phyloP scores from a whole-genome alignment of 2,113 vertebrate species.

The Chaetorhynchus papuensis region DNA sequence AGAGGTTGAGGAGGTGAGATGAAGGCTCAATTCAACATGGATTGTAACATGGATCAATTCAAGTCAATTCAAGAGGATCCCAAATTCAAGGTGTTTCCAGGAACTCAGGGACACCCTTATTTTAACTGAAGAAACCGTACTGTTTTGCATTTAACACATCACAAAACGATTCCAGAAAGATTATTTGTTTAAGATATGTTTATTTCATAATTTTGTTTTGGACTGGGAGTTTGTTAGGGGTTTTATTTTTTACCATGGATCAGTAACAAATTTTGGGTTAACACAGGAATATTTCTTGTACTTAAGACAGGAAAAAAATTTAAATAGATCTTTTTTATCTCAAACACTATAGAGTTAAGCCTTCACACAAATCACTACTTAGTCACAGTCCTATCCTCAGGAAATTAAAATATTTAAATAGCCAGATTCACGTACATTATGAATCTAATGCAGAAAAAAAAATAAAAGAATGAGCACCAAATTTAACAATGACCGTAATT shows the following conservation, averaged over 20 bases:
- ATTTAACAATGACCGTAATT: neutral
- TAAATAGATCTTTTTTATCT: neutral
- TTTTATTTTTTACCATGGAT: neutral
- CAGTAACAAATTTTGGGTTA: neutral
- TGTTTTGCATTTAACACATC: neutral
- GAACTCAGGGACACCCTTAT: neutral
- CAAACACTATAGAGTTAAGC: neutral
- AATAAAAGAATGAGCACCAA: neutral
- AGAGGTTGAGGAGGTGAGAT: neutral
- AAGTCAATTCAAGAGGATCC: neutral
- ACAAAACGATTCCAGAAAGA: neutral
- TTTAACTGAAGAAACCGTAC: neutral
- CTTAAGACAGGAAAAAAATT: neutral
- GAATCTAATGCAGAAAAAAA: neutral
- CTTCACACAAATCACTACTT: neutral
- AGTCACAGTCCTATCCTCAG: neutral
- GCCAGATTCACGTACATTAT: neutral
- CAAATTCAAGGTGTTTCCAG: neutral
- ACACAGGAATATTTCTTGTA: neutral
- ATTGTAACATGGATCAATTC: rapidly evolving
- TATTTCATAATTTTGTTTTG: neutral
- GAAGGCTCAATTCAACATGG: too few species aligned
- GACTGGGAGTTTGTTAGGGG: neutral
- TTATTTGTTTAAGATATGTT: neutral
- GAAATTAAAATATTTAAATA: neutral